Base-by-base conservation (phyloP, 2,888 invertebrate species). In the Cinara cedri region DNA sequence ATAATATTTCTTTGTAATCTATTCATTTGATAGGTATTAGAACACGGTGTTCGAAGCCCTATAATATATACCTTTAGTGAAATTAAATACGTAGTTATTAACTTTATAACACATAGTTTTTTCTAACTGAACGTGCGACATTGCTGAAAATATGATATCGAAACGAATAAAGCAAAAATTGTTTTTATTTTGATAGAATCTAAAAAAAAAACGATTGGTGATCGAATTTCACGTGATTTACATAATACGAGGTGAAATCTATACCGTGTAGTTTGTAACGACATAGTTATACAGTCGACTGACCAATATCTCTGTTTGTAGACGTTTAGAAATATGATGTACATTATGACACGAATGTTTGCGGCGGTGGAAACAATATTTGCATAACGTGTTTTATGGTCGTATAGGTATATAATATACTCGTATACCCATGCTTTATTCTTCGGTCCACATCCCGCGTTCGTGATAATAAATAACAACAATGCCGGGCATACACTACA, bases 181-280 rank as follows among this genome's bases (percentile, higher is more conserved):
- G 34, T 72, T 63, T 44, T 60, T 55, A 65, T 44, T 75, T n/a
- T n/a, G 9, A 16, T 26, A 13, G 24, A 26, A 44, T 44, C 54
- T 42, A 55, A 63, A 34, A 55, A 63, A 34, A 6, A 2, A 13
- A 24, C 6, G 60, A 26, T 62, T 1, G 74, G 65, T 14, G 57
- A 66, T 76, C 68, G 34, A 68, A 57, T 76, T 76, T 66, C 76
- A 26, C 14, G 76, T 24, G 68, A 75, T 75, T 75, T 66, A 75
- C 65, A 66, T 75, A 55, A n/a, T 24, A 65, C n/a, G 44, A 75
- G 44, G 44, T 75, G 63, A 55, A 65, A 66, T 55, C 21, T 66
- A 66, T 66, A 75, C 55, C 44, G 1, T 55, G 75, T 66, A 44
- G 65, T 55, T 54, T 44, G 26, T 65, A 65, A 63, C 63, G 65